Conservation (phyloP, 2,113 vertebrate species). For the Anser cygnoides region DNA sequence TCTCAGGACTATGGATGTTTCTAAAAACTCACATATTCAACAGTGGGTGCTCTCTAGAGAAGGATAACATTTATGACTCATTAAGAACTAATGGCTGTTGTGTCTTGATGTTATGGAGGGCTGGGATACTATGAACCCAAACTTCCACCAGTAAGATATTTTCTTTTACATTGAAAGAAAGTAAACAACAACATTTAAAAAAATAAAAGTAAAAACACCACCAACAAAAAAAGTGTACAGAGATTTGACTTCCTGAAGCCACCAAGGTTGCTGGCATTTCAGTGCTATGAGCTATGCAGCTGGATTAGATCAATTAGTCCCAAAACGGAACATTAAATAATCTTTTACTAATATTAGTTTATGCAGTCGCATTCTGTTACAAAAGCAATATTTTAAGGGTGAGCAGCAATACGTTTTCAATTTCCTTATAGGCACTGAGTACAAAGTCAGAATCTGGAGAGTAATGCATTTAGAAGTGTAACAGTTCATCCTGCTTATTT, state of each 20-base stretch:
- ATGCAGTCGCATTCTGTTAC: slow-evolving; percentile 15
- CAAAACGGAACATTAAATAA: background rate
- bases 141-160: background rate
- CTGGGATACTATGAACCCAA: background rate
- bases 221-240: background rate
- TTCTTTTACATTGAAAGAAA: slow-evolving; percentile 17
- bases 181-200: background rate
- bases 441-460: background rate
- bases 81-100: background rate
- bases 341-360: slow-evolving; percentile 30
- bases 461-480: background rate
- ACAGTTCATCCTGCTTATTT: slow-evolving; percentile 19
- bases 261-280: background rate
- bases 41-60: background rate
- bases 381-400: slow-evolving; percentile 19
- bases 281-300: background rate
- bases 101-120: background rate
- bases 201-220: background rate
- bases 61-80: background rate
- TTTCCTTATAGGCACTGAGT: background rate
- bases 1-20: background rate
- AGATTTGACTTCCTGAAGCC: background rate
- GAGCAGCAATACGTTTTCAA: slow-evolving; percentile 18
- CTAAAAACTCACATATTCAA: background rate
- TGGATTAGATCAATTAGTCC: slow-evolving; percentile 25